Evolutionary conservation across 2,797 vertebrate species (phyloP).

Genomic region (Thripadectes ignobilis): DNA sequence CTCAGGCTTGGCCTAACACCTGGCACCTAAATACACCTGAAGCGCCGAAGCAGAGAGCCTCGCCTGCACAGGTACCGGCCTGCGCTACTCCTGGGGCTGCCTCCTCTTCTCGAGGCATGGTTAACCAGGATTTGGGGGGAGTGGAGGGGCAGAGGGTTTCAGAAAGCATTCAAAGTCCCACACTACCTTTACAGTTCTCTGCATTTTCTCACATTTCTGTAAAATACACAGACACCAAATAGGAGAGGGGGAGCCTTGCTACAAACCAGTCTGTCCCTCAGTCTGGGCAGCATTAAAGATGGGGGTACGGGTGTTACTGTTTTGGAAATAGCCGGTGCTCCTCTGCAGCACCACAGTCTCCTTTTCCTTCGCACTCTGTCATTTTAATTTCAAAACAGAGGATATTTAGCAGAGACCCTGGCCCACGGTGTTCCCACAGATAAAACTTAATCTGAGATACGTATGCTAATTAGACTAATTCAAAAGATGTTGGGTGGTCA

Average conservation of each 20-base stretch:
- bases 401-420: background rate
- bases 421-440: background rate
- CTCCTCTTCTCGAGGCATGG: background rate
- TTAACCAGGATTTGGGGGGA: background rate
- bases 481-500: background rate
- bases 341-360: background rate
- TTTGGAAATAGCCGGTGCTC: background rate
- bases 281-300: background rate
- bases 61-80: background rate
- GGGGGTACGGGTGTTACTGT: accelerated
- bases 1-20: background rate
- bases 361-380: background rate
- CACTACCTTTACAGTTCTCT: background rate
- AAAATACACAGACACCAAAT: accelerated
- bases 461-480: background rate
- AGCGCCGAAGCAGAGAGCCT: background rate
- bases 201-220: background rate
- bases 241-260: background rate
- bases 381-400: background rate
- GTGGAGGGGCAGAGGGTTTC: background rate
- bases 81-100: background rate
- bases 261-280: background rate
- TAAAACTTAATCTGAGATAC: background rate
- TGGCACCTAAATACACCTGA: background rate
- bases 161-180: background rate